A percentile compares a stretch with the other conserved stretches of the same genome.
phyloP scores from a whole-genome alignment of 23 tunicate genomes.

The Trididemnum miniatum region DNA sequence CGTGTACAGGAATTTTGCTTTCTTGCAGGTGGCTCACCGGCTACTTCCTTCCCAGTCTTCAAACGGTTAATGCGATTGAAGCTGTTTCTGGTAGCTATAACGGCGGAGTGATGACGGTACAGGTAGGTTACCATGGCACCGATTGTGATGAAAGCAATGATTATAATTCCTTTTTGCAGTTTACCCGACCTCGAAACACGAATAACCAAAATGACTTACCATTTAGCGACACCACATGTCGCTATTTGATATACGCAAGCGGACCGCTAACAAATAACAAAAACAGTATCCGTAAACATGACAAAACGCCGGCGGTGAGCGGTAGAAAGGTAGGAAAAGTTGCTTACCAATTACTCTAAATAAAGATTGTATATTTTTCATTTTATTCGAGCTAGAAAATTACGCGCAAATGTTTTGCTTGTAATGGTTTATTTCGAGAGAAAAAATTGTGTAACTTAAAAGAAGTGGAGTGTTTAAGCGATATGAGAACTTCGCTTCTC shows the following conservation, averaged over 20 bases:
- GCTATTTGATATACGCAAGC: conserved; percentile 42
- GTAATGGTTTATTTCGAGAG: no score
- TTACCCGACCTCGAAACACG: conserved; percentile 44
- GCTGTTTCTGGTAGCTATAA: conserved; percentile 42
- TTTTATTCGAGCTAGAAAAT: no score
- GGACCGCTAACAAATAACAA: conserved; percentile 29
- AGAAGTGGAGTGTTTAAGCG: no score
- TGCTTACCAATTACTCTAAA: no score
- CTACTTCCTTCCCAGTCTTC: conserved; percentile 1
- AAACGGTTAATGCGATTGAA: conserved; percentile 13
- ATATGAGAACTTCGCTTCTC: no score
- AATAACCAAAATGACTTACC: conserved; percentile 23
- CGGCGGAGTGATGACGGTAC: conserved; percentile 64
- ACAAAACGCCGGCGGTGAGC: conserved; percentile 31
- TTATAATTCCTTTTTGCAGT: not conserved
- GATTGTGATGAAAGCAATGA: not conserved
- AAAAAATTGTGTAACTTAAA: no score
- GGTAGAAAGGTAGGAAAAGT: conserved; percentile 19
- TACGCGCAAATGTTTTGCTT: no score
- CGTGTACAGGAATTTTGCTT: no score
- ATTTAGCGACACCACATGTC: conserved; percentile 51
- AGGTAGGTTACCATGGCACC: conserved; percentile 24
- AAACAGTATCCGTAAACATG: conserved; percentile 30
- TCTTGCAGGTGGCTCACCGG: conserved; percentile 5
- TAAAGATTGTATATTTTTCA: no score